These are phyloP conservation scores for Cheirogaleus medius DNA, from an alignment of 2,113 vertebrate species.

Conservation along the genomic window DNA sequence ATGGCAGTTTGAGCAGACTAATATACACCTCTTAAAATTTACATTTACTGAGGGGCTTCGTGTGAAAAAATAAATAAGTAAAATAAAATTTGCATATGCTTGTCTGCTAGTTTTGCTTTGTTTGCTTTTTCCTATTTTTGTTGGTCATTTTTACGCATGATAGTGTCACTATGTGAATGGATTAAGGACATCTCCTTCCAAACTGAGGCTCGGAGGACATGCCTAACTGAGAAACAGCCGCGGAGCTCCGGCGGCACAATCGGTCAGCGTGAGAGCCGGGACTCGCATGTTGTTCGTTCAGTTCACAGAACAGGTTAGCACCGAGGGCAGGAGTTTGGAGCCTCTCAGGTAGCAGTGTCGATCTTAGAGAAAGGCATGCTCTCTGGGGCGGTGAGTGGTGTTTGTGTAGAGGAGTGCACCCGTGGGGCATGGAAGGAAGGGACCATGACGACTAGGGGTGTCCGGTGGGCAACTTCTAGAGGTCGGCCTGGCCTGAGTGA, in stretches of 20 bases:
- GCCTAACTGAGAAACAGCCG: not conserved
- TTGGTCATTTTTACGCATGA: not conserved
- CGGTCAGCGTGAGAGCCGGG: not conserved
- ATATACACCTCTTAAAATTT: not conserved
- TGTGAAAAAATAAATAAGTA: too few relatives aligned
- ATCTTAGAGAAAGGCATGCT: not conserved
- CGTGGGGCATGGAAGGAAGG: not conserved
- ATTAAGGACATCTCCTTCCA: not conserved
- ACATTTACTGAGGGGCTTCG: not conserved
- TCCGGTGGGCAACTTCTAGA: not conserved
- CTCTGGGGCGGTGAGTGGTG: not conserved
- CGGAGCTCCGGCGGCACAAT: too few relatives aligned
- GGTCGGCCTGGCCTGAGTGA: not conserved
- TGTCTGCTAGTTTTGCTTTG: not conserved
- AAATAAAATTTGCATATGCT: not conserved
- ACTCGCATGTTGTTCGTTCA: not conserved
- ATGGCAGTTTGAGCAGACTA: not conserved
- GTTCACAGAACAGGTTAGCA: not conserved
- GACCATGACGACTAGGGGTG: not conserved
- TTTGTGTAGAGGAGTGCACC: not conserved
- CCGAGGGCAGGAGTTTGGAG: not conserved
- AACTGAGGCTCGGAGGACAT: not conserved
- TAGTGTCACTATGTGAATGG: not conserved
- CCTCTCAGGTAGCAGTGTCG: too few relatives aligned
- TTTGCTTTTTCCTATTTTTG: not conserved